Evolutionary conservation across 2,888 invertebrate species (phyloP), one percentile per base, ranked within the genome.

Genomic region (Megastigmus dorsalis): DNA sequence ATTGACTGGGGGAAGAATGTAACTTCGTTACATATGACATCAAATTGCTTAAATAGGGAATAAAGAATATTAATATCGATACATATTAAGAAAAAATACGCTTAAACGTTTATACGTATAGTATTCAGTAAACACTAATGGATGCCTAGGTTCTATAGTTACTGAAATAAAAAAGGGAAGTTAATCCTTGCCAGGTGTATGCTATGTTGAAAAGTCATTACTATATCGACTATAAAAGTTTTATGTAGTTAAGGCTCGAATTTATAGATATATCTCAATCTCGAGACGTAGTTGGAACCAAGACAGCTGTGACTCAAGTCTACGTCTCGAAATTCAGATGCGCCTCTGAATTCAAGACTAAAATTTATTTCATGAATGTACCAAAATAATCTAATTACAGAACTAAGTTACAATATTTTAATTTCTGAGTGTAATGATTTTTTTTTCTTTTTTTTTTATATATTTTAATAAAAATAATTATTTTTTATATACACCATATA

Each of bases 61-160:
- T 3, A 45, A n/a, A 55, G 6, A 38, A 28, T 48, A 59, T 72
- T 10, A 30, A 15, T 54, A 73, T 57, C 1, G n/a, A 33, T 43
- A 72, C 52, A 15, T 36, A 54, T 10, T 69, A 74, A 62, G 23
- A 57, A 72, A 28, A 54, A 76, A 62, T 69, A 73, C 76, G 69
- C 72, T 73, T 76, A 69, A 65, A 76, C 52, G 36, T 76, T 76
- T 65, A 54, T 66, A 65, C 28, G 20, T 65, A 72, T 68, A 74
- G 43, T 60, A 28, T n/a, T n/a, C 7, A 55, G 20, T 7, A 36
- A 65, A 36, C 15, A 50, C 50, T 30, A 26, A 72, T 50, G 36
- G 57, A 28, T 50, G 41, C 20, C 48, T 57, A 62, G 33, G 23
- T 72, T 76, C 33, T 74, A n/a, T n/a, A 75, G 68, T 77, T 50